These are phyloP conservation scores for Anneissia japonica DNA, from an alignment of 35 echinoderm and acorn worm species.

Conservation along the genomic window DNA sequence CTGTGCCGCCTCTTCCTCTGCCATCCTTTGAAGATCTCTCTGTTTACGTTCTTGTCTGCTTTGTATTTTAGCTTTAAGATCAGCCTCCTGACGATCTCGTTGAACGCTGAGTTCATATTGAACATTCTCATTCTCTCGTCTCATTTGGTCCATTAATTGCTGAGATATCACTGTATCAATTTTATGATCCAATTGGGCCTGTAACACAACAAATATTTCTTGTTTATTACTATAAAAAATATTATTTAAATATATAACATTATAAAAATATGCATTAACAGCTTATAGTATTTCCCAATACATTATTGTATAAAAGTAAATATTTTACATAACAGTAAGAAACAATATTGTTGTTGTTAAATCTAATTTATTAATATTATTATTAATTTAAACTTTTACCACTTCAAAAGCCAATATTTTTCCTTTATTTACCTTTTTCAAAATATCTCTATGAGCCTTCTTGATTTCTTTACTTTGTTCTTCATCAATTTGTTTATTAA, in stretches of 20 bases:
- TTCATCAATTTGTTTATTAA: conserved; percentile 66
- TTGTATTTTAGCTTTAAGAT: conserved; percentile 60
- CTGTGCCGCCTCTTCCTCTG: conserved; percentile 75
- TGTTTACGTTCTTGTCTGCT: conserved; percentile 39
- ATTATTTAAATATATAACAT: too few relatives aligned
- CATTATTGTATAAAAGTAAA: too few relatives aligned
- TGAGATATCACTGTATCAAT: conserved; percentile 70
- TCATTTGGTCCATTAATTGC: conserved; percentile 72
- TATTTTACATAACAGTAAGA: too few relatives aligned
- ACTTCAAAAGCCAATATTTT: too few relatives aligned
- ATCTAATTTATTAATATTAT: too few relatives aligned
- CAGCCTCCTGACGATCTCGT: conserved; percentile 66
- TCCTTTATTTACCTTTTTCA: conserved; percentile 67
- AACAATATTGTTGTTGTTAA: too few relatives aligned
- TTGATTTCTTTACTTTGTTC: conserved; percentile 53
- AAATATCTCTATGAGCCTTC: conserved; percentile 54
- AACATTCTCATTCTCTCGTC: conserved; percentile 74
- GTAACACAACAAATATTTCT: too few relatives aligned
- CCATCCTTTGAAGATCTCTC: conserved; percentile 43
- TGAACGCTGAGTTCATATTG: conserved; percentile 58
- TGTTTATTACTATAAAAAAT: too few relatives aligned
- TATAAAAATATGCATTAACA: too few relatives aligned
- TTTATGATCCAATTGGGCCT: background rate
- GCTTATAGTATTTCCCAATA: too few relatives aligned
- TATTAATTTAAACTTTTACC: too few relatives aligned